phyloP scores from a whole-genome alignment of 64 coral and sea anemone species.

The Acropora tenuis region DNA sequence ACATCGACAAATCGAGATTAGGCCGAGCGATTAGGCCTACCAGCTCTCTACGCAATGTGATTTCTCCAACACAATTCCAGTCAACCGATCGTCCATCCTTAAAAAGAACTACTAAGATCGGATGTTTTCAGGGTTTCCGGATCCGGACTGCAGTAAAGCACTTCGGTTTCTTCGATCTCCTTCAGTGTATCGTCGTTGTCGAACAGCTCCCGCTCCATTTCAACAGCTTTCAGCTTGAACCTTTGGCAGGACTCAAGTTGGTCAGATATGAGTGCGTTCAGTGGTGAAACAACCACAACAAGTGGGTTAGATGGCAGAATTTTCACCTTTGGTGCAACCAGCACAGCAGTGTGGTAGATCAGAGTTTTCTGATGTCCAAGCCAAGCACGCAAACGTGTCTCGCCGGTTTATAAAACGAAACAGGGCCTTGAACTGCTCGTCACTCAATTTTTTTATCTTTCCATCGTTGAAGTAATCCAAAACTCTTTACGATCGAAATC shows the following conservation, averaged over 20 bases:
- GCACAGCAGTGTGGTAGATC: not conserved
- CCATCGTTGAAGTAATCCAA: not conserved
- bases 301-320: conserved; percentile 6
- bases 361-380: not conserved
- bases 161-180: not conserved
- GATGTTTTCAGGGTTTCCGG: not conserved
- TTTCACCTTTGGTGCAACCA: not conserved
- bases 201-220: conserved; percentile 13
- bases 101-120: conserved; percentile 23
- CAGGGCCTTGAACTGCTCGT: not conserved
- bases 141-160: conserved; percentile 61
- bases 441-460: not conserved
- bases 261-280: conserved; percentile 46
- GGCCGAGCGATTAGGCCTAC: conserved; percentile 9
- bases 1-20: conserved; percentile 8
- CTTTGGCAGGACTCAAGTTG: conserved; percentile 20
- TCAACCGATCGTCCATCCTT: conserved; percentile 34
- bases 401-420: too few relatives aligned
- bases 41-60: conserved; percentile 63
- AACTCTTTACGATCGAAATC: not conserved
- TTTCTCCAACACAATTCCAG: conserved; percentile 59
- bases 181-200: conserved; percentile 15
- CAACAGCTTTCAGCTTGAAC: conserved; percentile 12
- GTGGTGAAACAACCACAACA: conserved; percentile 40
- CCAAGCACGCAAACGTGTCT: not conserved